Base-by-base conservation (phyloP, 2,888 invertebrate species). In the Perdita meconis region DNA sequence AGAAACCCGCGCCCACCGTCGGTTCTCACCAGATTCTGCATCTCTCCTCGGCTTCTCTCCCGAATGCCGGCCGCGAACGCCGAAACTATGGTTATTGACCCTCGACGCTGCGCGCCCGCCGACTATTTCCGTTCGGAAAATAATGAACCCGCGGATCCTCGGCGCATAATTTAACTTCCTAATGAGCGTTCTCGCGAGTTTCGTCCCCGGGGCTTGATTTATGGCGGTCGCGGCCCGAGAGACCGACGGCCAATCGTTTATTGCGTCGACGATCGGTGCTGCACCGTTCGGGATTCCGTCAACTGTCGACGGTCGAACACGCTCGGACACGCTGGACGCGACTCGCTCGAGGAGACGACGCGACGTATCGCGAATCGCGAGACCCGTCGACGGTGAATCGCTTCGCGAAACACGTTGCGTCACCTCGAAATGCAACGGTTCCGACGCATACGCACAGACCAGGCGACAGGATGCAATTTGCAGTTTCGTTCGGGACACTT, bases 31-130 rank as follows among this genome's bases (percentile, higher is more conserved):
- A 74, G 81, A 86, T 86, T 88, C 86, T 86, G 82, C 87, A 87
- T 89, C 87, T 86, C 84, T 81, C 22, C 47, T n/a, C n/a, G n/a
- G n/a, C n/a, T n/a, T n/a, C n/a, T 80, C 78, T 73, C 75, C 84
- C 47, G 42, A 19, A 85, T 86, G 82, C 82, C 83, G 65, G n/a
- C 86, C 59, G 50, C 63, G 19, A 34, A 22, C 26, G 42, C 86
- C 85, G 85, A 71, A 47, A 87, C 85, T 89, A 88, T 90, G 90
- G 89, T 87, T 90, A 89, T 90, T 90, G 90, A 90, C 89, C 90
- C 88, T 88, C 87, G 6, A 67, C 78, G 55, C 80, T n/a, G 55
- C 72, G 67, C 75, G 59, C 59, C 44, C 71, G 69, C 53, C 66
- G 63, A 86, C 86, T 87, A 87, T 87, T 87, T 87, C 81, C 85